Evolutionary conservation across 2,888 invertebrate genomes (phyloP).

Genomic region (Argynnis bischoffii): DNA sequence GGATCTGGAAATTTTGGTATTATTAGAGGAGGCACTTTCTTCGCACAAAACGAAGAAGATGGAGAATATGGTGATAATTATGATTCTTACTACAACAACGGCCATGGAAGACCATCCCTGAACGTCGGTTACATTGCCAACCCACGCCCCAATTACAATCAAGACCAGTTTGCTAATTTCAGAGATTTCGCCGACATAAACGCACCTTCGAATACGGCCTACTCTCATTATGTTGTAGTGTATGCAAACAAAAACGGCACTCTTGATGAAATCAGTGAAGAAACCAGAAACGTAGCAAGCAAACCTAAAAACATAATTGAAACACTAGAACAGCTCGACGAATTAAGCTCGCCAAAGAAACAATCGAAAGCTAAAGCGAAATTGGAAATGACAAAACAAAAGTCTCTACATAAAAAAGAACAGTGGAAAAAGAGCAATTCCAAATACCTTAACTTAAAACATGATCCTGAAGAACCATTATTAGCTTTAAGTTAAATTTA

Average conservation of each 20-base stretch:
- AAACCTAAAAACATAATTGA: constrained; percentile 93
- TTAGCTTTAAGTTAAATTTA: constrained; percentile 85
- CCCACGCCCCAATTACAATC: constrained; percentile 88
- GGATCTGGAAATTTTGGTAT: constrained; percentile 94
- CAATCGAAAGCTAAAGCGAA: constrained; percentile 86
- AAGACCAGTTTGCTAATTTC: constrained; percentile 94
- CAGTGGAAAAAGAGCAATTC: constrained; percentile 73
- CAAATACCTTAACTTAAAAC: constrained; percentile 65
- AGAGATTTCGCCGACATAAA: constrained; percentile 95
- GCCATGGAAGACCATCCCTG: constrained; percentile 86
- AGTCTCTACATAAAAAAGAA: constrained; percentile 66
- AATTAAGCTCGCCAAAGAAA: constrained; percentile 71
- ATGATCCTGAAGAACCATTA: constrained; percentile 84
- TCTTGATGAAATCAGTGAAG: constrained; percentile 76
- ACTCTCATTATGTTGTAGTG: constrained; percentile 91
- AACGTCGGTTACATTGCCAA: constrained; percentile 84
- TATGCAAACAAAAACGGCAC: constrained; percentile 91
- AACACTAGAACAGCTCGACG: constrained; percentile 87
- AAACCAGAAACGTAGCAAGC: constrained; percentile 67
- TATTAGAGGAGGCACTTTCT: constrained; percentile 93
- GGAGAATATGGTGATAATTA: constrained; percentile 82
- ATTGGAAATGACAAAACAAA: constrained; percentile 79
- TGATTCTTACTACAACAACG: constrained; percentile 85
- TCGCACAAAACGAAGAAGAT: constrained; percentile 88
- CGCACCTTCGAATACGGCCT: constrained; percentile 87